Evolutionary conservation across 2,888 invertebrate species (phyloP), one percentile per base, ranked within the genome.

Genomic region (Eumacrocentrus americanus): DNA sequence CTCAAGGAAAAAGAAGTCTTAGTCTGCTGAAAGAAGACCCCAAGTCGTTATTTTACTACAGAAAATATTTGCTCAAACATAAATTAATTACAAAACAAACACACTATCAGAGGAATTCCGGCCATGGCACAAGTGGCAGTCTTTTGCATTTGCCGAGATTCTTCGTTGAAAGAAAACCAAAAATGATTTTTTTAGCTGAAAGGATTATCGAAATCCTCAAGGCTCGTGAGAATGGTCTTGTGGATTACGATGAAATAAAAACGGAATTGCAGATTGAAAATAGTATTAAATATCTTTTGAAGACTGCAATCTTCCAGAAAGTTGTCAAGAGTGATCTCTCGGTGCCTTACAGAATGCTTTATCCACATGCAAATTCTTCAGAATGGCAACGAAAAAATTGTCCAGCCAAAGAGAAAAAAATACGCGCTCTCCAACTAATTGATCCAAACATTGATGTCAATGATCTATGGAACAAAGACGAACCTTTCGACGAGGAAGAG

Each of bases 111-210:
- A 84, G 84, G 69, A 80, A 80, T 14, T 70, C 73, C 0, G 77
- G 78, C 1, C 79, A 82, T 38, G 79, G 83, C 37, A 77, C 76
- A 48, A 78, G 81, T 48, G 77, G 75, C 25, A 83, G 83, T 58
- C 73, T 89, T 44, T 72, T 89, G n/a, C 88, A 88, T 68, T 74
- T 91, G 52, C 83, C 85, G 1, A 82, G 88, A 50, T 92, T 90
- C 76, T 88, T 83, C 72, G 81, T 82, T 1, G 83, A 84, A 63
- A 82, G 83, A 18, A 85, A 85, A 70, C 83, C 86, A 7, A 85
- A 84, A 68, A 80, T 83, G 42, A 79, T 84, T 23, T 72, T 82
- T 16, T 73, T 87, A 20, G 82, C 85, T 0, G 85, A 87, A 68
- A 80, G 83, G 64, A 82, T 89, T 34, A 82, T 86, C 1, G 81